These are phyloP conservation scores for Ennomos quercinarius DNA, from an alignment of 2,888 invertebrate genomes.

Conservation along the genomic window DNA sequence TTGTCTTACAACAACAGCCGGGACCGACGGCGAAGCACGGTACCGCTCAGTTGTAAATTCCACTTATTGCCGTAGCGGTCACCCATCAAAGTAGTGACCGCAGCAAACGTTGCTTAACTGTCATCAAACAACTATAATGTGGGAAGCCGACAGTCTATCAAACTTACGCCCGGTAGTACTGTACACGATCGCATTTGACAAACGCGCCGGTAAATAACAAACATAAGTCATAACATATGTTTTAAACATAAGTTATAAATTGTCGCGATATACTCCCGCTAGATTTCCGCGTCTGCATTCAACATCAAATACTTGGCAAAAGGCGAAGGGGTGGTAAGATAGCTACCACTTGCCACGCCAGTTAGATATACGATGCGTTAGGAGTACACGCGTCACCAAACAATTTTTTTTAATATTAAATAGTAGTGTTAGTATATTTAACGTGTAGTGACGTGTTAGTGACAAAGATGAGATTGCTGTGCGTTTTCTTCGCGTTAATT, in stretches of 20 bases:
- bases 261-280: not conserved
- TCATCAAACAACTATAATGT: too few species aligned
- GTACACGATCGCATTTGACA: too few species aligned
- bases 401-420: conserved; percentile 12
- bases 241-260: too few species aligned
- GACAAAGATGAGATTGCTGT: conserved; percentile 72
- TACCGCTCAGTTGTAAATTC: too few species aligned
- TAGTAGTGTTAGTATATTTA: conserved; percentile 41
- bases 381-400: conserved; percentile 60
- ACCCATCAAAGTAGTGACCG: too few species aligned
- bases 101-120: too few species aligned
- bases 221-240: not conserved
- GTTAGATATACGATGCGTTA: conserved; percentile 52
- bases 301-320: not conserved
- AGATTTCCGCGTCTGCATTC: conserved; percentile 11
- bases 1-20: too few species aligned
- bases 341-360: conserved; percentile 22
- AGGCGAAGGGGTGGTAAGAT: conserved; percentile 18
- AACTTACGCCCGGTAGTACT: too few species aligned
- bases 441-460: conserved; percentile 60
- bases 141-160: too few species aligned
- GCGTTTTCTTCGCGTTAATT: conserved; percentile 70
- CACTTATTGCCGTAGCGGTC: too few species aligned
- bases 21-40: too few species aligned
- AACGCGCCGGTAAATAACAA: not conserved